Conservation (phyloP, 2,888 invertebrate species). For the Dryocosmus kuriphilus region DNA sequence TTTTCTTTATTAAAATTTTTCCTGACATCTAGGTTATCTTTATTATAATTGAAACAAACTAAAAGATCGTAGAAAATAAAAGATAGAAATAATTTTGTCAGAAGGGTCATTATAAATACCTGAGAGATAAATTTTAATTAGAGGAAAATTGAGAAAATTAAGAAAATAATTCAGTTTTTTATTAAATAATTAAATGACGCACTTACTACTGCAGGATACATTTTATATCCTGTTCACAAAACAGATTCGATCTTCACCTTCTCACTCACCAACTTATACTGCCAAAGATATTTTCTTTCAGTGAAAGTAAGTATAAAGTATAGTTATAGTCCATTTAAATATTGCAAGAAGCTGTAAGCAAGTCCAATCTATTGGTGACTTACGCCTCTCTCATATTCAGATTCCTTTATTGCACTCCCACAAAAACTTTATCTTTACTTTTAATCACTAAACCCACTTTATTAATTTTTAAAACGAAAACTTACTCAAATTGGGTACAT, state of each 20-base stretch:
- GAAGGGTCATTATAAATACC: background rate
- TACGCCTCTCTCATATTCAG: background rate
- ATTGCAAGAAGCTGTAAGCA: background rate
- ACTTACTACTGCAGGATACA: conserved; percentile 8
- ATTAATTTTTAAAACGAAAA: background rate
- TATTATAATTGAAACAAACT: background rate
- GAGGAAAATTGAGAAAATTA: background rate
- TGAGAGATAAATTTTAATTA: background rate
- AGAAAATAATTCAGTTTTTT: background rate
- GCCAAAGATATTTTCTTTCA: conserved; percentile 2
- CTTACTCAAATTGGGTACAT: background rate
- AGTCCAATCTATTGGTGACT: background rate
- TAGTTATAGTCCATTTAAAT: background rate
- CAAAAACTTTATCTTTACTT: background rate
- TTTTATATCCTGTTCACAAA: background rate
- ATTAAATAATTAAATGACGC: background rate
- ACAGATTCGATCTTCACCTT: background rate
- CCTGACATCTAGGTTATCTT: too few relatives aligned
- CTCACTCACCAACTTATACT: background rate
- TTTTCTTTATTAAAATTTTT: background rate
- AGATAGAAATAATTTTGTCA: background rate
- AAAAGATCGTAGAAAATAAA: background rate
- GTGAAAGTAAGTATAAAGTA: conserved; percentile 9
- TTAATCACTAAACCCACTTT: background rate
- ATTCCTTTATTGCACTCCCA: background rate